A percentile compares a stretch with the other conserved stretches of the same genome.
Conservation (phyloP, 2,888 invertebrate genomes). For the Amitus sp. region DNA sequence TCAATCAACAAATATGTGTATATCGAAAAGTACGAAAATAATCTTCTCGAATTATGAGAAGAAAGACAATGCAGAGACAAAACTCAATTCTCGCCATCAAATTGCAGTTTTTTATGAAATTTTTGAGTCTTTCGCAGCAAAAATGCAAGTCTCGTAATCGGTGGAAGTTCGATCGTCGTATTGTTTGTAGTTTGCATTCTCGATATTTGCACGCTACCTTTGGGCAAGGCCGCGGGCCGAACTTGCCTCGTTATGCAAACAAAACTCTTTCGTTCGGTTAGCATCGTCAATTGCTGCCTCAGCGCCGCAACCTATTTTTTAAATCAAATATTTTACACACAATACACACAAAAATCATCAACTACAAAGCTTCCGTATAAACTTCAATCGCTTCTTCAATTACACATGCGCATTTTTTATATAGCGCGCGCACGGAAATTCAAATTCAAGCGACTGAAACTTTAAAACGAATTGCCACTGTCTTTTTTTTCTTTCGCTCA, state of each 20-base stretch:
- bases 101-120: conserved; percentile 53
- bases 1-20: too few relatives aligned
- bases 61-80: neutral
- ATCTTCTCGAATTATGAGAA: neutral
- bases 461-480: too few relatives aligned
- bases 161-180: conserved; percentile 43
- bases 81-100: neutral
- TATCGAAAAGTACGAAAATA: neutral
- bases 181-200: conserved; percentile 23
- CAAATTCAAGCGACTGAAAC: too few relatives aligned
- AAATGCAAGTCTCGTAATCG: conserved; percentile 50
- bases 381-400: too few relatives aligned
- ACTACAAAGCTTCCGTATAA: too few relatives aligned
- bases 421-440: conserved; percentile 3
- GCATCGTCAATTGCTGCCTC: conserved; percentile 53
- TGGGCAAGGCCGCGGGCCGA: too few relatives aligned
- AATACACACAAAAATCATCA: too few relatives aligned
- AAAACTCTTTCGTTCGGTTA: conserved; percentile 54
- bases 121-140: conserved; percentile 57
- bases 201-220: neutral
- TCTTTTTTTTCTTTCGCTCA: conserved; percentile 30
- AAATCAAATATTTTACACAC: too few relatives aligned
- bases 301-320: conserved; percentile 57
- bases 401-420: too few relatives aligned
- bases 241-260: conserved; percentile 51